Base-by-base conservation (phyloP, 2,113 vertebrate genomes). In the Myotis yumanensis region DNA sequence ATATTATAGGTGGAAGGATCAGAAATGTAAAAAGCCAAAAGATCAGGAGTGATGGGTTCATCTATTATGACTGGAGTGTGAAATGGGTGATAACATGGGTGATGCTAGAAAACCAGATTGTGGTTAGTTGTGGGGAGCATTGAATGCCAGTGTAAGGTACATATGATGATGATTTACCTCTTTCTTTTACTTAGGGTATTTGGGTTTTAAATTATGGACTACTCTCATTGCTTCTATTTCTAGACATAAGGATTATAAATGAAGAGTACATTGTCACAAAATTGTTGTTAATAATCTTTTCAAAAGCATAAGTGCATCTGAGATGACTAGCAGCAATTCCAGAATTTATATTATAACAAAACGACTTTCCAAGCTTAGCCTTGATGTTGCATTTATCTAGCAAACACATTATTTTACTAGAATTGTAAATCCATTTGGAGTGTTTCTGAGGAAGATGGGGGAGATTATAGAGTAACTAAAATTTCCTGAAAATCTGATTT, bases 241-340 rank as follows among this genome's bases (percentile, higher is more conserved):
- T 90, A 95, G 46, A 81, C 3, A 64, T n/a, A 86, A 1, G 20
- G 17, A 54, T 66, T 93, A 17, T 71, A 86, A 86, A 76, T 40
- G 3, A 95, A 72, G 22, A 68, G 6, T 28, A 52, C 10, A 30
- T 51, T 89, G 25, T 90, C 92, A 87, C 12, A 62, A 91, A 96
- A 75, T 84, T 87, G 46, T 83, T 82, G n/a, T 71, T 66, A 76
- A 76, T 76, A 93, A 79, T 46, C 54, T 87, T 95, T 95, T 86
- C 43, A 91, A 91, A 90, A 88, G 23, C 59, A 51, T 72, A 86
- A 80, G 72, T 52, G 11, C 23, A 59, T 87, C 64, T 84, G 48
- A 87, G 57, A 68, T 94, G 20, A 83, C 9, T 75, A 25, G 11
- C 71, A 76, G 28, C 5, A 66, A 17, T 22, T 81, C 25, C 22